Evolutionary conservation across 2,113 vertebrate genomes (phyloP).

Genomic region (Bufo gargarizans): DNA sequence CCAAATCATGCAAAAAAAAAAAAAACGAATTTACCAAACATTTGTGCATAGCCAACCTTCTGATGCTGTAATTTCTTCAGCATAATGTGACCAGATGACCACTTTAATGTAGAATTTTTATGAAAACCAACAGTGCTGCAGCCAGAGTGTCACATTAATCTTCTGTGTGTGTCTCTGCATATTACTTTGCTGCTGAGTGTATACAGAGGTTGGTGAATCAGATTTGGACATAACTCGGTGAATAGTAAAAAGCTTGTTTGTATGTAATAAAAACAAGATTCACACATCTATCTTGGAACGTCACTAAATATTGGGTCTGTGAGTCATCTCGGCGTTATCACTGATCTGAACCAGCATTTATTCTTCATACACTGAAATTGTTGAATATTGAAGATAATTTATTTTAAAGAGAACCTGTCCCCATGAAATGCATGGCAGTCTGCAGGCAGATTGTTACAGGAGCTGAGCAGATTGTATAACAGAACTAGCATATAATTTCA

Average conservation of each 20-base stretch:
- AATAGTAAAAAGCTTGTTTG: constrained; percentile 41
- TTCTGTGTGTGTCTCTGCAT: constrained; percentile 20
- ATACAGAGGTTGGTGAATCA: background rate
- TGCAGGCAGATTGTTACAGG: too few relatives aligned
- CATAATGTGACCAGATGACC: background rate
- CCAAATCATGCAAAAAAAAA: background rate
- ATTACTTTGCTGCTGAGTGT: constrained; percentile 20
- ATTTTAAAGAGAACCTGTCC: too few relatives aligned
- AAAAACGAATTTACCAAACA: background rate
- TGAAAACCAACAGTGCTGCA: background rate
- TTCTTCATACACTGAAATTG: background rate
- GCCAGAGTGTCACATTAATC: constrained; percentile 5
- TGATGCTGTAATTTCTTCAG: background rate
- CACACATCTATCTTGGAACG: background rate
- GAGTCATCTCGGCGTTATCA: background rate
- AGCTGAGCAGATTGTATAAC: too few relatives aligned
- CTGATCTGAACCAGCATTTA: background rate
- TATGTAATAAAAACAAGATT: constrained; percentile 12
- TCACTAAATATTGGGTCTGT: constrained; percentile 1
- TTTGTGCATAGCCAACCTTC: background rate
- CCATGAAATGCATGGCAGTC: too few relatives aligned
- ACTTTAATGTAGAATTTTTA: background rate
- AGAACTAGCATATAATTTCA: too few relatives aligned
- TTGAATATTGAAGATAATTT: background rate
- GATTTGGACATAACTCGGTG: background rate